These are phyloP conservation scores for Micropoecilia bifurca DNA, from an alignment of 2,797 vertebrate species.

Conservation along the genomic window DNA sequence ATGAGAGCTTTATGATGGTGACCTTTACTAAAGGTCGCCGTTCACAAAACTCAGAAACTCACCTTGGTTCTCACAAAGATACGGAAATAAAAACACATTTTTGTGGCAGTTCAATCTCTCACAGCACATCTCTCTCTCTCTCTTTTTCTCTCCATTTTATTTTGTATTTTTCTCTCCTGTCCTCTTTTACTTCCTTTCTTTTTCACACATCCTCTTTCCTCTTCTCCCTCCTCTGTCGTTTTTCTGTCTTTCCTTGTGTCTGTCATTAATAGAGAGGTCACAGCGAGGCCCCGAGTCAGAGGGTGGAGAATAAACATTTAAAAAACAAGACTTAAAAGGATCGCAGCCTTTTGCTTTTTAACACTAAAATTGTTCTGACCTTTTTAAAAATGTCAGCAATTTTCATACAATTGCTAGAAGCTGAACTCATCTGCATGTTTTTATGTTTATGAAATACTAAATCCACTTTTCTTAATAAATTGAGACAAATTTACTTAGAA, in stretches of 20 bases:
- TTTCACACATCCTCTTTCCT: constrained; percentile 13
- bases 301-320: constrained; percentile 17
- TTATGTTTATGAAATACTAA: not conserved
- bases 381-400: not conserved
- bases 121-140: constrained; percentile 15
- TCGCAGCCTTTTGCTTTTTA: not conserved
- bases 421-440: constrained; percentile 3
- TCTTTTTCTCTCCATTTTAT: constrained; percentile 13
- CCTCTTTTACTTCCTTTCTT: constrained; percentile 8
- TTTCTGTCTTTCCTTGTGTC: not conserved
- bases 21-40: not conserved
- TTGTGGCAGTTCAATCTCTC: constrained; percentile 30
- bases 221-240: not conserved
- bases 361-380: not conserved
- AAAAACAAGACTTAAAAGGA: not conserved
- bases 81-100: constrained; percentile 3
- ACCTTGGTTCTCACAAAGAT: constrained; percentile 5
- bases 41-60: not conserved
- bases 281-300: constrained; percentile 24
- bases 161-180: constrained; percentile 17
- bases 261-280: constrained; percentile 34
- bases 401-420: not conserved
- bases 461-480: not conserved
- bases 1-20: not conserved
- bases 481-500: constrained; percentile 3